Percentiles rank a stretch among this genome's conserved stretches.
phyloP scores from a whole-genome alignment of 2,113 vertebrate genomes.

The Petromus typicus region DNA sequence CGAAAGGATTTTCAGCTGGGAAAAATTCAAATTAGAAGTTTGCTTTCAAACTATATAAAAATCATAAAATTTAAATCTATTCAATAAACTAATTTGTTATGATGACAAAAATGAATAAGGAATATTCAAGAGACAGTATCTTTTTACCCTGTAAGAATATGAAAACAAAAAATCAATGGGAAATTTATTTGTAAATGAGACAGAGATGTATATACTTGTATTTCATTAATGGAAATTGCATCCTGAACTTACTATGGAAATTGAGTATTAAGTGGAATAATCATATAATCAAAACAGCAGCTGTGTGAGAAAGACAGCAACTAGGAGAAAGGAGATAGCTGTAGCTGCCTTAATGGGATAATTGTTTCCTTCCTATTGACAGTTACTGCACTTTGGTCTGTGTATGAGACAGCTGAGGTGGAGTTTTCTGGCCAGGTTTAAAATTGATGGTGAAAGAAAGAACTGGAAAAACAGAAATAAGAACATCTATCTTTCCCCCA shows the following conservation, averaged over 20 bases:
- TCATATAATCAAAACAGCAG: slow-evolving; percentile 60
- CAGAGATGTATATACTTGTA: slow-evolving; percentile 84
- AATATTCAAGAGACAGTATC: slow-evolving; percentile 75
- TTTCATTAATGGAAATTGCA: slow-evolving; percentile 80
- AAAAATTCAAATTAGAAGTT: slow-evolving; percentile 76
- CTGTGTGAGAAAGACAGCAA: background rate
- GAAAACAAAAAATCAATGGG: slow-evolving; percentile 79
- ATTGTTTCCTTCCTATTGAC: background rate
- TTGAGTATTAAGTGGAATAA: slow-evolving; percentile 80
- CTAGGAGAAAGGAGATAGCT: background rate
- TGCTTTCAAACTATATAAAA: slow-evolving; percentile 78
- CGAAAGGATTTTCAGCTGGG: background rate
- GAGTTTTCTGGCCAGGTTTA: background rate
- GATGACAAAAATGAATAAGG: slow-evolving; percentile 81
- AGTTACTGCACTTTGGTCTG: background rate
- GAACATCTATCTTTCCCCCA: background rate
- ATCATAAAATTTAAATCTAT: slow-evolving; percentile 70
- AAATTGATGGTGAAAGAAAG: background rate
- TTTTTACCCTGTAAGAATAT: slow-evolving; percentile 80
- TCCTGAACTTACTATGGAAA: slow-evolving; percentile 78
- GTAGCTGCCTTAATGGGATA: background rate
- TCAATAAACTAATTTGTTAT: slow-evolving; percentile 79
- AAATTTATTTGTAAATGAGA: slow-evolving; percentile 80
- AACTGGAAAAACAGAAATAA: background rate
- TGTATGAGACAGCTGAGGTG: background rate